Base-by-base conservation (phyloP, 2,797 vertebrate species). In the Columba guinea region DNA sequence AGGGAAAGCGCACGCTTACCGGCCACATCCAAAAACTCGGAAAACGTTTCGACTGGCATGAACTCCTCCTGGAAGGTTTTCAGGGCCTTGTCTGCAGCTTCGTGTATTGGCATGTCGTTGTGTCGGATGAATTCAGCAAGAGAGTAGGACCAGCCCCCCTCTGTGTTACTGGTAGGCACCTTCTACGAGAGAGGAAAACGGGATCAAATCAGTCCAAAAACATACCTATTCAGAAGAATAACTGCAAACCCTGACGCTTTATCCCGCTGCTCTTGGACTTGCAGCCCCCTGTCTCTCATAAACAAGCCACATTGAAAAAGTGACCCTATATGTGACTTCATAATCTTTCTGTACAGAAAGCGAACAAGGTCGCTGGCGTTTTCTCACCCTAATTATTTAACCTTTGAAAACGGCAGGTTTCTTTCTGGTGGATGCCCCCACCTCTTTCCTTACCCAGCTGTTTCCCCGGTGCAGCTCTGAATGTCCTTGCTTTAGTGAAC, bases 71-170 rank as follows among this genome's bases (percentile, higher is more conserved):
- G 99, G 98, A 99, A 99, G 96, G 99, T 98, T 96, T 99, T 98
- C 94, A 99, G 98, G 94, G 99, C 99, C 67, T 98, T 98, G 98
- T 99, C 99, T 0, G 99, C 99, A 64, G 99, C 99, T 97, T 99
- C 99, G 10, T 98, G 99, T 97, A 99, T 99, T 89, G 99, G 99
- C 99, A 99, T 99, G 98, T 99, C 99, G 5, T 99, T 99, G 97
- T 99, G 99, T 93, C 99, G 98, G 94, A 99, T 99, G 93, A 99
- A 99, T 80, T 99, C 99, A 2, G 99, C 99, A 84, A 99, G 98
- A 28, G 99, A 99, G 98, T 99, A 99, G 98, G 99, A 99, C 99
- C 99, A 99, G 98, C 99, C 99, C 91, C 99, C 99, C 98, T 99
- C 99, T 9, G 99, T 99, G 98, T 99, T 99, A 97, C 99, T 99